Base-by-base conservation (phyloP, 2,797 vertebrate species). In the Onychomys leucogaster region DNA sequence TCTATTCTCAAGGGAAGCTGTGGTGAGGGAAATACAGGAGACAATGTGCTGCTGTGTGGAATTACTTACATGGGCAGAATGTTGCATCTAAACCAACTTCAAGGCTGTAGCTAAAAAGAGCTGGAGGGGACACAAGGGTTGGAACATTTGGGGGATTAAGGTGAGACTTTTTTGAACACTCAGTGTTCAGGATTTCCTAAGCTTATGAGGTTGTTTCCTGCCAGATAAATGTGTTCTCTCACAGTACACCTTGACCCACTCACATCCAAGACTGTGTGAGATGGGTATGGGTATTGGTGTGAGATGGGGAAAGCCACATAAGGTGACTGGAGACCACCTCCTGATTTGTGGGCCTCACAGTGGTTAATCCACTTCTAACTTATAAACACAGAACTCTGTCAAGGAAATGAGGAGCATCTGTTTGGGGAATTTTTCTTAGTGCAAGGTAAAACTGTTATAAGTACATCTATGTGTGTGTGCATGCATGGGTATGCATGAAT, bases 251-350 rank as follows among this genome's bases (percentile, higher is more conserved):
- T 0, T 80, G 19, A 75, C 13, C 2, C 4, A 13, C 4, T 10
- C 0, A 27, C 21, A 23, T 12, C 55, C 7, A 41, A 2, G 19
- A 19, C 16, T 52, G 27, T 71, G 59, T 8, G 52, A 52, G 52
- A 52, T 52, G 2, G 59, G 7, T 16, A 1, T 52, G 16, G 16
- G 55, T 55, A 55, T 17, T 32, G 32, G 12, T 1, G 12, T 34
- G 41, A 27, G 5, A 0, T 69, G 32, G 37, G 37, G 27, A 2
- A 5, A 71, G 57, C 21, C 49, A 46, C 0, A 0, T 2, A 25
- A 4, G 11, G 6, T 27, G n/a, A 67, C 55, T 9, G 3, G 49
- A n/a, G 14, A 11, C 3, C 5, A 67, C 9, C 17, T 34, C 46
- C 77, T n/a, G 2, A 32, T 2, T 43, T 5, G 23, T 71, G 32